A percentile compares a stretch with the other conserved stretches of the same genome.
Conservation (phyloP, 37 sponge, comb jelly and placozoan species). For the Aplysina aerophoba region DNA sequence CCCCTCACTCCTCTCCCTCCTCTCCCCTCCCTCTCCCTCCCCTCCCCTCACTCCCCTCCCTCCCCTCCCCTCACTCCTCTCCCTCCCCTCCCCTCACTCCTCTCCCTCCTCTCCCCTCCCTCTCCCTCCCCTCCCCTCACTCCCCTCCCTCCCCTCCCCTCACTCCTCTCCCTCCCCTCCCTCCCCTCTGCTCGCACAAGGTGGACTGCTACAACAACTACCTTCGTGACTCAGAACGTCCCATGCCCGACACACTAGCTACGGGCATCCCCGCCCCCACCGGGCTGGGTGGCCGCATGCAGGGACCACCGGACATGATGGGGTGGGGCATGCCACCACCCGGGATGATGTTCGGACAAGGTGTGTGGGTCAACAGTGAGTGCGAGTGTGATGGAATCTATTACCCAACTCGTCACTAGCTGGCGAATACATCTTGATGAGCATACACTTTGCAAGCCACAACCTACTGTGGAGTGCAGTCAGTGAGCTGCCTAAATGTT, state of each 20-base stretch:
- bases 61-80: not conserved
- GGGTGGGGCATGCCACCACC: slow-evolving; percentile 6
- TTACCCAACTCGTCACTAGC: too few species aligned
- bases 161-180: not conserved
- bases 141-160: not conserved
- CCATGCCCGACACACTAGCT: slow-evolving; percentile 54
- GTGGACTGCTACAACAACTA: slow-evolving; percentile 87
- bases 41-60: not conserved
- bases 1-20: too few species aligned
- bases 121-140: not conserved
- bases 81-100: not conserved
- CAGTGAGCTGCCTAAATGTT: too few species aligned
- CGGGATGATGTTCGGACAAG: slow-evolving; percentile 27
- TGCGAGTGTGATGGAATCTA: too few species aligned
- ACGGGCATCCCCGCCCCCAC: slow-evolving; percentile 8
- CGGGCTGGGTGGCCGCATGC: slow-evolving; percentile 16
- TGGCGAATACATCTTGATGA: too few species aligned
- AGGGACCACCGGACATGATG: slow-evolving; percentile 7
- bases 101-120: not conserved
- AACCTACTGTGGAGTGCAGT: too few species aligned
- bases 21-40: too few species aligned
- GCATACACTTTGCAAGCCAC: too few species aligned
- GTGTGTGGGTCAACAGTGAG: not conserved
- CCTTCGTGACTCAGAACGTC: slow-evolving; percentile 82
- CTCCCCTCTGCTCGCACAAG: slow-evolving; percentile 27